Evolutionary conservation across 1,140 invertebrate species (phyloP).

Genomic region (Brachionus rotundiformis): DNA sequence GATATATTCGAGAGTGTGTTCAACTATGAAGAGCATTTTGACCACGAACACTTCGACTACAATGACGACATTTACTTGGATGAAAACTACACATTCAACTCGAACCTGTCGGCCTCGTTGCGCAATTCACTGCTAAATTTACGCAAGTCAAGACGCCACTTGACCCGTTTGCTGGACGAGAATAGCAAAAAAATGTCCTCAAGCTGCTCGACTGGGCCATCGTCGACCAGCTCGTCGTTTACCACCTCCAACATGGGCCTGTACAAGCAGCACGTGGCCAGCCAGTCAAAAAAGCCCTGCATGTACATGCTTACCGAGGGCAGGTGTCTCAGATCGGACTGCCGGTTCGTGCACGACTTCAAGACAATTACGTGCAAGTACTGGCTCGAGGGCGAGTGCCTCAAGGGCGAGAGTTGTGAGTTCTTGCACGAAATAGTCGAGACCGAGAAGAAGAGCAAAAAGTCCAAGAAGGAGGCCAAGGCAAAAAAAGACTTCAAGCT

Average conservation of each 20-base stretch:
- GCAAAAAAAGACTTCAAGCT: slow-evolving; percentile 43
- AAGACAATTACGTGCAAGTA: slow-evolving; percentile 67
- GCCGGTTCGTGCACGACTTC: slow-evolving; percentile 67
- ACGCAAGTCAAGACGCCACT: not conserved
- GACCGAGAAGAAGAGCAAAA: not conserved
- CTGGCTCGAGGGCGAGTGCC: slow-evolving; percentile 64
- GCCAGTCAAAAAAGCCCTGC: slow-evolving; percentile 29
- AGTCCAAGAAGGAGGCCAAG: not conserved
- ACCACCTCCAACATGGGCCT: slow-evolving; percentile 15
- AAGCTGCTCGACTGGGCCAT: not conserved
- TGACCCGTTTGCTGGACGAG: not conserved
- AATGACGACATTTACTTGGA: not conserved
- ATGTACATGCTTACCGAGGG: slow-evolving; percentile 59
- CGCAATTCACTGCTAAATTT: slow-evolving; percentile 32
- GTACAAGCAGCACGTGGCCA: slow-evolving; percentile 20
- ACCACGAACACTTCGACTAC: slow-evolving; percentile 12
- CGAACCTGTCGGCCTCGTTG: slow-evolving; percentile 27
- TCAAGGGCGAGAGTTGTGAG: slow-evolving; percentile 66
- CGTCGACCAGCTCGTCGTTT: slow-evolving; percentile 21
- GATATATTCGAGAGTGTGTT: slow-evolving; percentile 45
- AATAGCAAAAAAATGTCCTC: not conserved
- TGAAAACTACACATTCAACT: not conserved
- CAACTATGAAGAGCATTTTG: slow-evolving; percentile 1
- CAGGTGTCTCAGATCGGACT: slow-evolving; percentile 65
- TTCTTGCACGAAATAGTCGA: slow-evolving; percentile 63